phyloP scores from a whole-genome alignment of 2,888 invertebrate species.

The Temnothorax rugatulus region DNA sequence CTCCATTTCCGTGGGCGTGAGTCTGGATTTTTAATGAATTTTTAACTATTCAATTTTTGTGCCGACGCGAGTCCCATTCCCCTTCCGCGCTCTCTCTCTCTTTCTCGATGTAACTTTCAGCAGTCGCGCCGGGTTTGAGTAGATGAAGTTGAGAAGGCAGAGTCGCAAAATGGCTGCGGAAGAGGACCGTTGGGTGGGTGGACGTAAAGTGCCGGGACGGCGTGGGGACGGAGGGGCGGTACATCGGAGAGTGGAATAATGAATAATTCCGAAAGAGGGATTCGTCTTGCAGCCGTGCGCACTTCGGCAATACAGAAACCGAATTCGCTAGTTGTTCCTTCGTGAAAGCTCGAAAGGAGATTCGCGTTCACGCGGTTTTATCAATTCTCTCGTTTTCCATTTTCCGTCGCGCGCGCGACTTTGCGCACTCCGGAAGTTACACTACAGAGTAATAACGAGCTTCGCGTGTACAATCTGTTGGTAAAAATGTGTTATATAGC shows the following conservation, averaged over 20 bases:
- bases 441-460: neutral
- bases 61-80: slow-evolving; percentile 50
- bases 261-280: slow-evolving; percentile 82
- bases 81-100: slow-evolving; percentile 24
- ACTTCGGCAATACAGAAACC: slow-evolving; percentile 75
- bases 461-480: neutral
- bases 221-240: slow-evolving; percentile 24
- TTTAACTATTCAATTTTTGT: slow-evolving; percentile 82
- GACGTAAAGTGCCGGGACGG: slow-evolving; percentile 69
- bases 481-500: neutral
- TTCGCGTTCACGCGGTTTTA: slow-evolving; percentile 63
- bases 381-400: slow-evolving; percentile 13
- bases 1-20: slow-evolving; percentile 48
- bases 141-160: slow-evolving; percentile 76
- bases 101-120: slow-evolving; percentile 70
- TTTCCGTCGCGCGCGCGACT: slow-evolving; percentile 42
- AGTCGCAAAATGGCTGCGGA: slow-evolving; percentile 71
- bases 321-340: slow-evolving; percentile 62
- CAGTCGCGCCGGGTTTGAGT: slow-evolving; percentile 63
- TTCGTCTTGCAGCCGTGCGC: slow-evolving; percentile 78
- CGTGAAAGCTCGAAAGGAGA: slow-evolving; percentile 67
- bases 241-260: slow-evolving; percentile 76
- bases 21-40: slow-evolving; percentile 79
- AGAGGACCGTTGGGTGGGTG: slow-evolving; percentile 59
- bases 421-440: neutral